Percentiles rank a stretch among this genome's conserved stretches.
phyloP scores from a whole-genome alignment of 23 tunicate genomes.

The Oikopleura vanhoeffeni region DNA sequence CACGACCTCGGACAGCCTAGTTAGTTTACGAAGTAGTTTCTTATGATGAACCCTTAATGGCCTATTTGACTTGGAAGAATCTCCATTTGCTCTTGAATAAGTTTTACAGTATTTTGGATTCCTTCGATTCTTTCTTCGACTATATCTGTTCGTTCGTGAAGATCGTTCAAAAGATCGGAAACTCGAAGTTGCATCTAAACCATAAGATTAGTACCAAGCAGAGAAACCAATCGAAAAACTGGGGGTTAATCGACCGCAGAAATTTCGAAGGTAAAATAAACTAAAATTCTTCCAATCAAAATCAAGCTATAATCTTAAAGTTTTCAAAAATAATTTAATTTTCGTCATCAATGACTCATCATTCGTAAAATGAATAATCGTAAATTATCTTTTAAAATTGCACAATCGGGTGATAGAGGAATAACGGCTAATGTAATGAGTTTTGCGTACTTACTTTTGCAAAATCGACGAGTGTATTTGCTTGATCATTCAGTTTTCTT shows the following conservation, averaged over 20 bases:
- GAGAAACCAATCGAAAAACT: background rate
- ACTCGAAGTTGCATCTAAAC: slow-evolving; percentile 70
- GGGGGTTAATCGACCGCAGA: background rate
- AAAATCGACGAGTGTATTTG: slow-evolving; percentile 72
- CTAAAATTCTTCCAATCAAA: no score
- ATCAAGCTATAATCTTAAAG: no score
- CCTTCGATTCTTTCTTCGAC: slow-evolving; percentile 31
- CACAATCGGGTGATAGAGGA: no score
- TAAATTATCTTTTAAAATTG: no score
- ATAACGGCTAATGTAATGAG: no score
- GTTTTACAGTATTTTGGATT: slow-evolving; percentile 12
- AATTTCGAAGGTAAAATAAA: no score
- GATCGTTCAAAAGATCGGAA: slow-evolving; percentile 53
- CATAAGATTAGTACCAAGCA: background rate
- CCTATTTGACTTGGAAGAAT: background rate
- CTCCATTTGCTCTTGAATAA: background rate
- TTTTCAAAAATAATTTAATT: no score
- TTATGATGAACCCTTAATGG: no score
- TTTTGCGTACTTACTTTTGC: slow-evolving; percentile 39
- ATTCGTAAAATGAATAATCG: no score
- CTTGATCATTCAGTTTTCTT: slow-evolving; percentile 86
- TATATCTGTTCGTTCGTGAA: slow-evolving; percentile 32
- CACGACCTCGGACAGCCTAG: no score
- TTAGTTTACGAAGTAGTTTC: no score
- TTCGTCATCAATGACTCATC: no score